Percentiles rank a stretch among this genome's conserved stretches.
phyloP scores from a whole-genome alignment of 2,888 invertebrate genomes.

The Philonicus albiceps region DNA sequence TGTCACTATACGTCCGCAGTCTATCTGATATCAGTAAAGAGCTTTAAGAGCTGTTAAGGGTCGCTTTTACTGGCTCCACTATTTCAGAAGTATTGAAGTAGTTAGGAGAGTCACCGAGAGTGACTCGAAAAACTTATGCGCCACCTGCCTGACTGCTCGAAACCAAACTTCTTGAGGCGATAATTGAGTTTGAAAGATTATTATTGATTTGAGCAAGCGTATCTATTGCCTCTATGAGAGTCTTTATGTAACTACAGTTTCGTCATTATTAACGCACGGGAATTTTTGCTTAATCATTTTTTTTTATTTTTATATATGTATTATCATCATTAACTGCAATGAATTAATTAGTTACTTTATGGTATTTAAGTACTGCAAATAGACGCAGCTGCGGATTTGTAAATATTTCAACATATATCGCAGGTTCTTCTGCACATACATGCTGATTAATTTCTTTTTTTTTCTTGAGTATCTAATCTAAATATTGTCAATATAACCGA shows the following conservation, averaged over 20 bases:
- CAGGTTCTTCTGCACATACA: too few relatives aligned
- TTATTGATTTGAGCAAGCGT: constrained; percentile 16
- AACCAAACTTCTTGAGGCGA: constrained; percentile 35
- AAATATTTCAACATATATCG: too few relatives aligned
- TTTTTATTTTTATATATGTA: too few relatives aligned
- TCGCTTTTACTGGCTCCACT: constrained; percentile 12
- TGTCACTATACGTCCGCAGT: constrained; percentile 7
- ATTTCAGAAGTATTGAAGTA: constrained; percentile 6
- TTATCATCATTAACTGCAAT: too few relatives aligned
- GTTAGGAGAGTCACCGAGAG: background rate
- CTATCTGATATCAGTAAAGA: constrained; percentile 1
- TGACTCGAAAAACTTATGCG: background rate
- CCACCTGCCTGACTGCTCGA: background rate
- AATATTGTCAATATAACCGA: too few relatives aligned
- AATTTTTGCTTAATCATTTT: too few relatives aligned
- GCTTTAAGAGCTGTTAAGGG: constrained; percentile 36
- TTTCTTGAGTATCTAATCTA: too few relatives aligned
- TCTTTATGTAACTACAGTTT: background rate
- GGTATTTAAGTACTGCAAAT: too few relatives aligned
- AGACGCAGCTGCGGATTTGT: too few relatives aligned
- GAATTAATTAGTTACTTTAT: too few relatives aligned
- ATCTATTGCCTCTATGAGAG: background rate
- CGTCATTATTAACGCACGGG: background rate
- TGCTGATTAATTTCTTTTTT: too few relatives aligned
- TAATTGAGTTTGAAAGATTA: constrained; percentile 18